phyloP scores from a whole-genome alignment of 2,888 invertebrate genomes.

The Lymantria monacha region DNA sequence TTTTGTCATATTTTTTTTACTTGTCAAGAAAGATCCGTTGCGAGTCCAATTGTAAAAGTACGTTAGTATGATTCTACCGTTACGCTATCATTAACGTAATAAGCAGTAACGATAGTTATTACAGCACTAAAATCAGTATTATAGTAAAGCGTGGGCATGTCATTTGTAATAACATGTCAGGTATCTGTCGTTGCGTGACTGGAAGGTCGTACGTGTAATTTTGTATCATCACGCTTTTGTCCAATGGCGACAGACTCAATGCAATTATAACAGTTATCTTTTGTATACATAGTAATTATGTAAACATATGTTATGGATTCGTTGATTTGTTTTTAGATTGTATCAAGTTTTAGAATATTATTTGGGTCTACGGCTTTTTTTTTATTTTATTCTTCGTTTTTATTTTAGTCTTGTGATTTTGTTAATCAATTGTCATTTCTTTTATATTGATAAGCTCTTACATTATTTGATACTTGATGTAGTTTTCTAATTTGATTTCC shows the following conservation, averaged over 20 bases:
- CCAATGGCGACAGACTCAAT: constrained; percentile 23
- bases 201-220: constrained; percentile 21
- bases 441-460: no score
- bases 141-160: constrained; percentile 29
- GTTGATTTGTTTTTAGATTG: background rate
- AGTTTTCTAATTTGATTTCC: no score
- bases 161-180: constrained; percentile 26
- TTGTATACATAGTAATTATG: constrained; percentile 2
- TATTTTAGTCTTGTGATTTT: no score
- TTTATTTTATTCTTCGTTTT: background rate
- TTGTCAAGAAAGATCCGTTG: constrained; percentile 12
- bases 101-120: constrained; percentile 46
- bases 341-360: background rate
- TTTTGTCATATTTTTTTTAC: no score
- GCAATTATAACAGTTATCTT: constrained; percentile 19
- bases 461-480: no score
- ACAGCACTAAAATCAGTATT: constrained; percentile 32
- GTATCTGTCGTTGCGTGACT: constrained; percentile 34
- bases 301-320: background rate
- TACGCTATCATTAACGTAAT: constrained; percentile 41
- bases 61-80: constrained; percentile 45
- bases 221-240: constrained; percentile 18
- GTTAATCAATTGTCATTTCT: no score
- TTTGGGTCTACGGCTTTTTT: background rate
- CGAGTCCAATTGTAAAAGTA: constrained; percentile 51